Evolutionary conservation across 2,113 vertebrate species (phyloP).

Genomic region (Periophthalmus modestus): DNA sequence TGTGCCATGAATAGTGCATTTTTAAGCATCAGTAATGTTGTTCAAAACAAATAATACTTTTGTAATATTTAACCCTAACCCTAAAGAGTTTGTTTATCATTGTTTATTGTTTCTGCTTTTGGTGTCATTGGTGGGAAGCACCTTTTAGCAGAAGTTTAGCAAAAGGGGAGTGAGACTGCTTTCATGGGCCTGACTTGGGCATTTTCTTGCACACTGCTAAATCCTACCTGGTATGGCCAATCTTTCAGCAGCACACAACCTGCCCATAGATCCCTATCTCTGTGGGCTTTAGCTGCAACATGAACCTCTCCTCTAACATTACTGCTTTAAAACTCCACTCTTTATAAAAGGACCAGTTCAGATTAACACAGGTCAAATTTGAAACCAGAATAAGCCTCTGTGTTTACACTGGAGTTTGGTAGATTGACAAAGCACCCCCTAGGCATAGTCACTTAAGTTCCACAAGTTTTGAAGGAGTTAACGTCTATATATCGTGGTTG

Average conservation of each 20-base stretch:
- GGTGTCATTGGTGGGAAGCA: too few relatives aligned
- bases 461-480: too few relatives aligned
- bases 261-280: slow-evolving; percentile 27
- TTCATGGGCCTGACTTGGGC: slow-evolving; percentile 32
- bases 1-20: too few relatives aligned
- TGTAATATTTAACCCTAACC: too few relatives aligned
- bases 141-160: background rate
- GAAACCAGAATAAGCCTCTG: slow-evolving; percentile 15
- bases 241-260: slow-evolving; percentile 58
- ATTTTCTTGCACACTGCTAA: slow-evolving; percentile 56
- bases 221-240: slow-evolving; percentile 67
- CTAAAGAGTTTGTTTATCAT: too few relatives aligned
- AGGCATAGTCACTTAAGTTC: slow-evolving; percentile 5
- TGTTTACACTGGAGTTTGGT: background rate
- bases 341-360: slow-evolving; percentile 28
- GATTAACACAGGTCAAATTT: slow-evolving; percentile 32
- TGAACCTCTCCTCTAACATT: slow-evolving; percentile 35
- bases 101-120: too few relatives aligned
- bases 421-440: background rate
- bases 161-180: slow-evolving; percentile 10
- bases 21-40: too few relatives aligned
- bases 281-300: slow-evolving; percentile 50
- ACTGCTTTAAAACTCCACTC: slow-evolving; percentile 35
- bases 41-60: too few relatives aligned
- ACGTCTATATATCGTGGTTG: too few relatives aligned